Conservation (phyloP, 2,888 invertebrate species). For the Microctonus brassicae region DNA sequence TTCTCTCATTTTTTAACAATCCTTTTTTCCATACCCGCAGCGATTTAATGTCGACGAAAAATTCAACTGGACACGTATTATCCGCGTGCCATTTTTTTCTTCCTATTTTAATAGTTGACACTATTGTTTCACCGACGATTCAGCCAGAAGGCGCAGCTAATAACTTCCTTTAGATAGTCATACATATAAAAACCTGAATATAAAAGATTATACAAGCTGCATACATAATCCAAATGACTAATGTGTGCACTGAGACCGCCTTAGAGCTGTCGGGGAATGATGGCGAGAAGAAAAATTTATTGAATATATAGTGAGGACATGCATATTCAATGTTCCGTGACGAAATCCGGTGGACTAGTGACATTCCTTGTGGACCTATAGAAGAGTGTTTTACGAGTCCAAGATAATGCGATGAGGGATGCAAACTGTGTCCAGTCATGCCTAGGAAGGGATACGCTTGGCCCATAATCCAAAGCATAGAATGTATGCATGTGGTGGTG, state of each 20-base stretch:
- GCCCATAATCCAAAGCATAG: slow-evolving; percentile 28
- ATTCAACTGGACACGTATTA: slow-evolving; percentile 62
- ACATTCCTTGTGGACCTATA: slow-evolving; percentile 25
- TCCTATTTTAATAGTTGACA: slow-evolving; percentile 61
- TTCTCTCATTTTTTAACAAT: slow-evolving; percentile 48
- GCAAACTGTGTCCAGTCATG: slow-evolving; percentile 65
- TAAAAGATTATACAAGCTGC: background rate
- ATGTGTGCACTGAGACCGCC: background rate
- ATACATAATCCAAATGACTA: background rate
- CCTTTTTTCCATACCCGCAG: slow-evolving; percentile 52
- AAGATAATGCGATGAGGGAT: slow-evolving; percentile 69
- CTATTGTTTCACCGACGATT: slow-evolving; percentile 49
- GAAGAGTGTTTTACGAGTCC: slow-evolving; percentile 64
- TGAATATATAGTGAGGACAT: background rate
- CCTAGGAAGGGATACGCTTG: slow-evolving; percentile 59
- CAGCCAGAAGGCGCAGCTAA: slow-evolving; percentile 50
- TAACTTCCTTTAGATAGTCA: background rate
- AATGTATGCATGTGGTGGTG: slow-evolving; percentile 5
- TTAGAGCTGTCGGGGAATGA: background rate
- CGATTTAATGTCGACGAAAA: slow-evolving; percentile 66
- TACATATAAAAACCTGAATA: background rate
- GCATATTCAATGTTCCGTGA: slow-evolving; percentile 36
- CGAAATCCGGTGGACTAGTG: slow-evolving; percentile 27
- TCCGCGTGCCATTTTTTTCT: background rate
- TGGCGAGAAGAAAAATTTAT: background rate